Evolutionary conservation across 2,113 vertebrate species (phyloP).

Genomic region (Lycaon pictus): DNA sequence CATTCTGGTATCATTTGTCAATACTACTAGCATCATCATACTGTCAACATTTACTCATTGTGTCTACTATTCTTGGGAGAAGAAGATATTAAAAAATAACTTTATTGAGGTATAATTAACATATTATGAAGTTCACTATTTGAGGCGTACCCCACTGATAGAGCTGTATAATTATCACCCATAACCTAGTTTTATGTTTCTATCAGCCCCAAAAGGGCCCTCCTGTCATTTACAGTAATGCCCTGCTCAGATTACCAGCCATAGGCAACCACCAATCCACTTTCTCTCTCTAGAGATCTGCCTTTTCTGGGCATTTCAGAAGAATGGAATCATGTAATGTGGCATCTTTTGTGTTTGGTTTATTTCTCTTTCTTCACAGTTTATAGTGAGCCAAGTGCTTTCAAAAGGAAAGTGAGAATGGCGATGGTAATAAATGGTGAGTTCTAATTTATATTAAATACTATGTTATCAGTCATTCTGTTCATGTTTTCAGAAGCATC

Average conservation of each 20-base stretch:
- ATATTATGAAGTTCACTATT: not conserved
- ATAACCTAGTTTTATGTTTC: not conserved
- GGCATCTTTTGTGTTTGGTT: not conserved
- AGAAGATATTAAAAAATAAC: not conserved
- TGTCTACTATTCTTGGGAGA: not conserved
- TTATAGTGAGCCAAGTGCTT: not conserved
- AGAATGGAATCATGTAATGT: not conserved
- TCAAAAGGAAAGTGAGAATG: not conserved
- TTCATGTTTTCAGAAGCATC: not conserved
- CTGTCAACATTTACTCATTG: not conserved
- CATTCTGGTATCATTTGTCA: not conserved
- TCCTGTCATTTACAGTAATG: not conserved
- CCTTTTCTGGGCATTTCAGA: not conserved
- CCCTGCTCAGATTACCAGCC: not conserved
- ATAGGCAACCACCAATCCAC: not conserved
- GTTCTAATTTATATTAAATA: not conserved
- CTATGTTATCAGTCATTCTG: not conserved
- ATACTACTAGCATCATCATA: not conserved
- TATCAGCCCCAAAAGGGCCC: not conserved
- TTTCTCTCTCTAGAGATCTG: not conserved
- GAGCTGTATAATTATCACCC: not conserved
- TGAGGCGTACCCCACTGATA: not conserved
- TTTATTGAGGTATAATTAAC: not conserved
- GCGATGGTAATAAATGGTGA: not conserved
- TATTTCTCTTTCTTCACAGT: not conserved